Base-by-base conservation (phyloP, 2,888 invertebrate species). In the Drosophila incognita region DNA sequence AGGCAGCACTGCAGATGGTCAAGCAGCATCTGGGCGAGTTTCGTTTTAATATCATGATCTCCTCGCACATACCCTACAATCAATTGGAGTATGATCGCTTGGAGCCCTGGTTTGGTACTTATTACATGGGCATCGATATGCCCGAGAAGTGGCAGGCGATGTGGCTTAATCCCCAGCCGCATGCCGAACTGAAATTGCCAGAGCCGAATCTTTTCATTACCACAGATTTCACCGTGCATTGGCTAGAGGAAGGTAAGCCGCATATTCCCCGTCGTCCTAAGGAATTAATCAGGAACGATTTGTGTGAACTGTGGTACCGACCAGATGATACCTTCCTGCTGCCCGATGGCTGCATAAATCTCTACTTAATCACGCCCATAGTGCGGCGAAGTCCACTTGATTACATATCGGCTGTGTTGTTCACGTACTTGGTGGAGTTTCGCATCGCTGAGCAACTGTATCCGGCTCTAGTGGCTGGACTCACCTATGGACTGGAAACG, bases 91-190 rank as follows among this genome's bases (percentile, higher is more conserved):
- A 96, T 87, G 95, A 96, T 84, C 93, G 95, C 76, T 93, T 94
- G 13, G 98, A 98, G 92, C 95, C 95, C 60, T 98, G 98, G 98
- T 98, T 97, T 93, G 95, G 96, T 52, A 97, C 97, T 0, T 95
- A 95, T 76, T 98, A 97, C 91, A 94, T 94, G 21, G 94, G 94
- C 56, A 93, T 94, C 92, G 95, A 95, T 94, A 92, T 91, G 90
- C 96, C 96, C 0, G 38, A 91, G 2, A 93, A 94, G 18, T 96
- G 96, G 96, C 90, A 95, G 2, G 81, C 94, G 1, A 92, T 94
- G 10, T 97, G 97, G 97, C 87, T 94, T 13, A 93, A 92, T 31
- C 95, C 95, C 0, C 83, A 93, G 35, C 94, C 95, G 0, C 93
- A 94, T 63, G 78, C 94, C 0, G 95, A 95, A 38, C 95, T 97